Base-by-base conservation (phyloP, 2,797 vertebrate species). In the Syngnathus rostellatus region DNA sequence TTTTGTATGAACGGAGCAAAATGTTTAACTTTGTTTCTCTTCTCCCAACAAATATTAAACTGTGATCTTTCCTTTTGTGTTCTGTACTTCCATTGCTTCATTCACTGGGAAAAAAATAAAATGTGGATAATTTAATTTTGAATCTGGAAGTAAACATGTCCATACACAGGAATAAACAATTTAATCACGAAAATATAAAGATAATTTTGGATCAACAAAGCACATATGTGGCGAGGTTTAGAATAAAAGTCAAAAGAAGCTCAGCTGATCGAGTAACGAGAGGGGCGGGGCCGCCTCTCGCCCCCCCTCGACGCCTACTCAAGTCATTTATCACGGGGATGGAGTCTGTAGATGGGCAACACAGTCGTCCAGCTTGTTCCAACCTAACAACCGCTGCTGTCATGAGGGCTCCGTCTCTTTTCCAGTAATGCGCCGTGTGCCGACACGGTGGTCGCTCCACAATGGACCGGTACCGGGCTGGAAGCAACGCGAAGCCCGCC, bases 1-100 rank as follows among this genome's bases (percentile, higher is more conserved):
- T 96, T 97, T 98, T 98, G 94, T 98, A 97, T 88, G 82, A 88
- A 78, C 74, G 64, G 83, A 88, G 85, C 89, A 82, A 88, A 87
- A 80, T 86, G 84, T 92, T 91, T 91, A 90, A 91, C 87, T 87
- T 88, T 75, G 70, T 53, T 65, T 76, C 53, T 68, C 23, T 62
- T 45, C 16, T 6, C 60, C 50, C 14, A 73, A 85, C 80, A 86
- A 90, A 89, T 89, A 90, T 63, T 63, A 88, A 85, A 76, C 70
- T 85, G 78, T 85, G 81, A 85, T 82, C 82, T 87, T 87, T 90
- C 80, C 50, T 63, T 53, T 23, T 3, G 37, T 71, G 45, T 75
- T 50, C 67, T 23, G 63, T 70, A 12, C 0, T 19, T 6, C 50
- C 3, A 46, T 55, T 61, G n/a, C 1, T 62, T 16, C 1, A 39